A percentile compares a stretch with the other conserved stretches of the same genome.
phyloP scores from a whole-genome alignment of 1,140 invertebrate species.

The Drosophila nigromelanica region DNA sequence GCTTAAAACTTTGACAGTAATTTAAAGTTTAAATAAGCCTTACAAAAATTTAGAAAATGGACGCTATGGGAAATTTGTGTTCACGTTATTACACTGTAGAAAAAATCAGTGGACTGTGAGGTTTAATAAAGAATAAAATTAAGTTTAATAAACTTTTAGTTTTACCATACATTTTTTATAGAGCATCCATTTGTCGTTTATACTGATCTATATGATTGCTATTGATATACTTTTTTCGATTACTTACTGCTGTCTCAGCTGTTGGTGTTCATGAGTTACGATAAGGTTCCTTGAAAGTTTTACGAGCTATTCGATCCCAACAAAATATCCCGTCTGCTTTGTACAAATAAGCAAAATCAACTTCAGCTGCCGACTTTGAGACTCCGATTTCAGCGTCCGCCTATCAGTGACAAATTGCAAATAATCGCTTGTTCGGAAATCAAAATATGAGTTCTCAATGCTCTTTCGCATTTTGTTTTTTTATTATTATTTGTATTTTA shows the following conservation, averaged over 20 bases:
- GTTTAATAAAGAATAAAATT: neutral
- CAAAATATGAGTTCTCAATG: conserved; percentile 34
- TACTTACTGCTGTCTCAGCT: conserved; percentile 56
- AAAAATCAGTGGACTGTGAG: too few species aligned
- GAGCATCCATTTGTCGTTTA: conserved; percentile 10
- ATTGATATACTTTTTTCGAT: conserved; percentile 21
- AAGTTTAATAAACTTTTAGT: neutral
- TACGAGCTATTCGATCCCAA: conserved; percentile 28
- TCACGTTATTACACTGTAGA: too few species aligned
- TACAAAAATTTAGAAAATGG: too few species aligned
- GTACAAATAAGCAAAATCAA: conserved; percentile 55
- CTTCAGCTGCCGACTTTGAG: conserved; percentile 25
- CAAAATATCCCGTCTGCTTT: neutral
- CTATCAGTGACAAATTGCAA: conserved; percentile 75
- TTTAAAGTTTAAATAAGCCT: too few species aligned
- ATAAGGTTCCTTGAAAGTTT: conserved; percentile 56
- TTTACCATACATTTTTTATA: neutral
- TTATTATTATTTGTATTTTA: conserved; percentile 8
- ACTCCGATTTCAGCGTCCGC: conserved; percentile 51
- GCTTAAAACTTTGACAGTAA: neutral
- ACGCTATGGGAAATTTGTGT: too few species aligned
- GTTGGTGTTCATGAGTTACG: conserved; percentile 34
- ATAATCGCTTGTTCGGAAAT: conserved; percentile 48
- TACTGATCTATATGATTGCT: neutral
- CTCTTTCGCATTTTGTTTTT: conserved; percentile 34